These are phyloP conservation scores for Spea multiplicata DNA, from an alignment of 2,113 vertebrate genomes.

Conservation along the genomic window DNA sequence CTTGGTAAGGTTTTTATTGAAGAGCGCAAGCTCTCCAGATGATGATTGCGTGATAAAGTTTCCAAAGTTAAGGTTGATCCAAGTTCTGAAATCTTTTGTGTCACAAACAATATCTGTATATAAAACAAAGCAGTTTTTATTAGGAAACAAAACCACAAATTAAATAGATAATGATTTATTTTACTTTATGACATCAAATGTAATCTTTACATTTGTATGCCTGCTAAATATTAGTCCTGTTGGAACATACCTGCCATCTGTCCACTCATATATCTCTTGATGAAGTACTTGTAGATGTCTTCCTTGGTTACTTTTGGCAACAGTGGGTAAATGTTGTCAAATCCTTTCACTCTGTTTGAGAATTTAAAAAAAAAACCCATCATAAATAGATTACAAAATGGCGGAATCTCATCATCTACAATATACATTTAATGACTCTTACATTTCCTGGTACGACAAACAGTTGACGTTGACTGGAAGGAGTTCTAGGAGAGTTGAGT, in stretches of 20 bases:
- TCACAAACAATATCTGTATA: slow-evolving; percentile 13
- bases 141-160: too few relatives aligned
- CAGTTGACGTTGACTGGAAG: slow-evolving; percentile 26
- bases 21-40: not conserved
- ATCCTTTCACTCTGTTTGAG: slow-evolving; percentile 45
- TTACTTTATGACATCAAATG: too few relatives aligned
- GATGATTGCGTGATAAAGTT: slow-evolving; percentile 19
- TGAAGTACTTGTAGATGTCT: slow-evolving; percentile 23
- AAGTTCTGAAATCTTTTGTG: slow-evolving; percentile 12
- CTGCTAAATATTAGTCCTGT: not conserved
- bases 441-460: slow-evolving; percentile 40
- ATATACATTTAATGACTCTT: not conserved
- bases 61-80: slow-evolving; percentile 16
- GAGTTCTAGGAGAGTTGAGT: slow-evolving; percentile 21
- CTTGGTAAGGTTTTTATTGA: slow-evolving; percentile 16
- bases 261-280: slow-evolving; percentile 33
- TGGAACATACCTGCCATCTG: not conserved
- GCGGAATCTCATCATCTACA: too few relatives aligned
- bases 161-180: too few relatives aligned
- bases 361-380: not conserved
- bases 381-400: too few relatives aligned
- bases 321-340: slow-evolving; percentile 7
- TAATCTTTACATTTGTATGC: too few relatives aligned
- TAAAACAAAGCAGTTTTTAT: not conserved
- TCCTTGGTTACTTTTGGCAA: slow-evolving; percentile 26